Evolutionary conservation across 2,797 vertebrate species (phyloP).

Genomic region (Lepilemur ruficaudatus): DNA sequence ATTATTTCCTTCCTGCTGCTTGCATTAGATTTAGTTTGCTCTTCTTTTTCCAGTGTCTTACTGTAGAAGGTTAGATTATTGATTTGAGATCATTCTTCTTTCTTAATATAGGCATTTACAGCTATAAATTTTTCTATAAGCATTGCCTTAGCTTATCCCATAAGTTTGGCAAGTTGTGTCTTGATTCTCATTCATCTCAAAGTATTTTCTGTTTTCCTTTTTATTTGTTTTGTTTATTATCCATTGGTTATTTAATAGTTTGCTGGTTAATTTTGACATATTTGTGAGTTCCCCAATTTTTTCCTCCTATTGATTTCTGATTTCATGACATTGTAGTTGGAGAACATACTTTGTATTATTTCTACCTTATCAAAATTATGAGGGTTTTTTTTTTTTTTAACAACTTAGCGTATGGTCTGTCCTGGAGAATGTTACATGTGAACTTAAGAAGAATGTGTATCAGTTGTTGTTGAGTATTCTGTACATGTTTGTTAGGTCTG

Average conservation of each 20-base stretch:
- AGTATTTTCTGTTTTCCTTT: background rate
- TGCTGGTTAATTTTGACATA: background rate
- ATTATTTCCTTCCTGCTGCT: background rate
- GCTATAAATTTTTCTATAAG: background rate
- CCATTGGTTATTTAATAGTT: background rate
- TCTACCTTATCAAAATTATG: background rate
- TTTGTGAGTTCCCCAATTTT: background rate
- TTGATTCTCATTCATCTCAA: background rate
- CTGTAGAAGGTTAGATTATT: background rate
- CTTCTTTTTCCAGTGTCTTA: background rate
- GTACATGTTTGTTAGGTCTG: background rate
- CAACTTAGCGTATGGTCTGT: background rate
- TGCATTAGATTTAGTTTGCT: background rate
- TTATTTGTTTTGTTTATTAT: background rate
- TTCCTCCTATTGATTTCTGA: background rate
- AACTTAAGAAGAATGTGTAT: background rate
- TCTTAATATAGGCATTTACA: background rate
- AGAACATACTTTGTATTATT: background rate
- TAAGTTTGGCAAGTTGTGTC: background rate
- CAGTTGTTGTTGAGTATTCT: background rate
- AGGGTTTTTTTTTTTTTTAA: background rate
- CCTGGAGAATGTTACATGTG: background rate
- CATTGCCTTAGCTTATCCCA: background rate
- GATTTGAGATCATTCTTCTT: background rate
- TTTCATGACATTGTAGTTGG: background rate